Conservation (phyloP, 1,140 invertebrate genomes). For the Spodoptera frugiperda region DNA sequence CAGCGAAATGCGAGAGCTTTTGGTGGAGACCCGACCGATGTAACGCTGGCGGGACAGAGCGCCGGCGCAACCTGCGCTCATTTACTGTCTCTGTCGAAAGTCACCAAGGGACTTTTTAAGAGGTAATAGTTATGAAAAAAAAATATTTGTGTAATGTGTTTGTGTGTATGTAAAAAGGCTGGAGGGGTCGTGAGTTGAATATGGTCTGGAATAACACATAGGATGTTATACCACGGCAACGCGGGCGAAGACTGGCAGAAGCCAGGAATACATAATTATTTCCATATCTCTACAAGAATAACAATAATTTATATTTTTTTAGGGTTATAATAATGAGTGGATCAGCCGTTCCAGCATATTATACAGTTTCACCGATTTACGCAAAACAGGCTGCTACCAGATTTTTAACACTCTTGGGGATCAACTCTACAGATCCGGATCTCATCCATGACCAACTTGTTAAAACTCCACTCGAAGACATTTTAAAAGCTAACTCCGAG, state of each 20-base stretch:
- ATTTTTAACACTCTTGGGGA: slow-evolving; percentile 47
- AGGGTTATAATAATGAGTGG: slow-evolving; percentile 60
- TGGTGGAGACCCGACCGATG: slow-evolving; percentile 87
- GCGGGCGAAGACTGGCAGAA: too few relatives aligned
- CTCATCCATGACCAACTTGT: slow-evolving; percentile 46
- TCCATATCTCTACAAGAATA: too few relatives aligned
- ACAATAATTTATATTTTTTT: slow-evolving; percentile 18
- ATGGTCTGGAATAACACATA: too few relatives aligned
- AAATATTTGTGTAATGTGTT: too few relatives aligned
- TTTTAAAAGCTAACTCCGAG: slow-evolving; percentile 46
- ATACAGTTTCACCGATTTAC: slow-evolving; percentile 48
- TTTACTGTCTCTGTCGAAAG: slow-evolving; percentile 71
- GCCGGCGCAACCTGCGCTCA: slow-evolving; percentile 83
- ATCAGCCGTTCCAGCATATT: slow-evolving; percentile 45
- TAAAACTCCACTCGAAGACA: slow-evolving; percentile 46
- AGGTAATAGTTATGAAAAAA: slow-evolving; percentile 48
- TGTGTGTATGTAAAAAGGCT: too few relatives aligned
- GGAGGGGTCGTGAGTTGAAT: too few relatives aligned
- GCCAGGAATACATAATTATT: too few relatives aligned
- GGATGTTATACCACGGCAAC: too few relatives aligned
- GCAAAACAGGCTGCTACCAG: slow-evolving; percentile 29
- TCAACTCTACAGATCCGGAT: slow-evolving; percentile 51
- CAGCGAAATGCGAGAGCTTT: slow-evolving; percentile 88
- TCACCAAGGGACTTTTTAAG: slow-evolving; percentile 57
- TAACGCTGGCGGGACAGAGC: slow-evolving; percentile 87